Conservation (phyloP, 2,113 vertebrate genomes). For the Chiloscyllium plagiosum region DNA sequence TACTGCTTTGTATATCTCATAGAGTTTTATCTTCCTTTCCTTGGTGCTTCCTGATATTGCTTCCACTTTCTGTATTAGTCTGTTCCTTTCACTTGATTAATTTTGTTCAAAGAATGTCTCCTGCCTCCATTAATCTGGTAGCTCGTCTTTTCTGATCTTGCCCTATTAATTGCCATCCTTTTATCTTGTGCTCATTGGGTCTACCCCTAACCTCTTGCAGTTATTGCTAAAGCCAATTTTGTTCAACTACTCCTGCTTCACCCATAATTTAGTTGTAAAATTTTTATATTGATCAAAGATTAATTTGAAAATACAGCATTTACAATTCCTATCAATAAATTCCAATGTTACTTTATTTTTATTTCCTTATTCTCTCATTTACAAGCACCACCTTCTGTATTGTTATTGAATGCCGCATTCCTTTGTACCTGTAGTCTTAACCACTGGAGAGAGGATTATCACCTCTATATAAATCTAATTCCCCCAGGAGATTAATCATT, state of each 20-base stretch:
- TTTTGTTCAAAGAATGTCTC: background rate
- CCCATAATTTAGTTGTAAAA: background rate
- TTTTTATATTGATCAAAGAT: background rate
- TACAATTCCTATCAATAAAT: background rate
- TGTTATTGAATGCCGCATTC: background rate
- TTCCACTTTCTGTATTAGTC: background rate
- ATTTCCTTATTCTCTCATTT: background rate
- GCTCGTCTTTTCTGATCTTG: background rate
- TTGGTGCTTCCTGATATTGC: background rate
- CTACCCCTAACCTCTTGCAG: background rate
- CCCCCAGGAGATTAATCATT: background rate
- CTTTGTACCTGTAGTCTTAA: background rate
- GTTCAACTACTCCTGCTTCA: background rate
- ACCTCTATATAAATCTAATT: background rate
- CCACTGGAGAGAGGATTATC: background rate
- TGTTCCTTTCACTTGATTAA: background rate
- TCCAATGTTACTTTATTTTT: background rate
- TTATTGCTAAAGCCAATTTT: background rate
- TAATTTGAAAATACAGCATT: background rate
- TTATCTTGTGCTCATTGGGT: background rate
- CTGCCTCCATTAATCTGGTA: background rate
- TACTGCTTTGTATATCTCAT: background rate
- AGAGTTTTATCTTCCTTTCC: background rate
- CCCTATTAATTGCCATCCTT: background rate
- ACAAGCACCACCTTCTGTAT: background rate